Evolutionary conservation across 1,140 invertebrate species (phyloP), one percentile per base, ranked within the genome.

Genomic region (Zaprionus gabonicus): DNA sequence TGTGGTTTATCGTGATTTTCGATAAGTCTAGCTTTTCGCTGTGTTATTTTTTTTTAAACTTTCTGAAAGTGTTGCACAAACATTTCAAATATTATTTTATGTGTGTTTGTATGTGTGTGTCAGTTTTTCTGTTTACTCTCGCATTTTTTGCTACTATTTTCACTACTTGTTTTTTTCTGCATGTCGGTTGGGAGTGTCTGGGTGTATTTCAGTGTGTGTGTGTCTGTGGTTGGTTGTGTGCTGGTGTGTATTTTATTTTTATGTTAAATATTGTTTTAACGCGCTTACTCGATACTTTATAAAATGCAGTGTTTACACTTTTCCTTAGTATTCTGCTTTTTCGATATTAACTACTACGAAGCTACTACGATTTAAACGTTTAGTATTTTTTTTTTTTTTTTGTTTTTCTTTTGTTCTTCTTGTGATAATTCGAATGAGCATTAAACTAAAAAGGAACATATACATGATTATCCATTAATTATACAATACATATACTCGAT

Each of bases 381-480:
- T 84, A 88, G 67, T 83, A 81, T 64, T 58, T 72, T 78, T 76
- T 36, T 78, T 76, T 36, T 63, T 46, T 46, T 70, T n/a, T 63
- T 68, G 44, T 58, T 58, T 23, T n/a, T 23, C 59, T 58, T 70
- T 78, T 76, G 34, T 74, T 51, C 3, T 58, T n/a, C 17, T 36
- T 34, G 68, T 79, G 75, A 90, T 84, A 87, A 81, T 78, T 81
- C 44, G 55, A 56, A 84, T 88, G 79, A 80, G 73, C 78, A 79
- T 91, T 90, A 91, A 91, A 91, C 80, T 91, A 83, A 91, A 91
- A 91, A 91, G 90, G 90, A 91, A 91, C 90, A 91, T 91, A 91
- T 91, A 86, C 77, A 81, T 90, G 82, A 78, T 86, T 90, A 91
- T 88, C 80, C 69, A 83, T 74, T 84, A 81, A 85, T 81, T 76